These are phyloP conservation scores for Meiosimyza decipiens DNA, from an alignment of 2,888 invertebrate genomes.

Conservation along the genomic window DNA sequence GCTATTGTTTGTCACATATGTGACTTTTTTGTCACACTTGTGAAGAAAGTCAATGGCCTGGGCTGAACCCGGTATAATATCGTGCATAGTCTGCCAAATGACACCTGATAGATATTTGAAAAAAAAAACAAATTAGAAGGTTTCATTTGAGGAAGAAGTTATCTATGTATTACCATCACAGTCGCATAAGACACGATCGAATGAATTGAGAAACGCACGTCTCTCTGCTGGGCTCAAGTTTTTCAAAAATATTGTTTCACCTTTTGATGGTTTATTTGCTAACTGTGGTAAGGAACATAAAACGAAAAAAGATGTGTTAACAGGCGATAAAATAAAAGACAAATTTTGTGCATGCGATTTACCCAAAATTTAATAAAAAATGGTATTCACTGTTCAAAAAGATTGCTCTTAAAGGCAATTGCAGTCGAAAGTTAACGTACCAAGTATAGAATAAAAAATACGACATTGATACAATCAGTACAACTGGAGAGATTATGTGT, in stretches of 20 bases:
- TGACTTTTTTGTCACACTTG: slow-evolving; percentile 64
- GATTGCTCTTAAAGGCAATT: no score
- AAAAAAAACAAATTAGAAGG: neutral
- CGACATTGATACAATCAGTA: no score
- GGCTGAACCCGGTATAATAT: slow-evolving; percentile 63
- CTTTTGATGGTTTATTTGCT: no score
- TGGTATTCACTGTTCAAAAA: no score
- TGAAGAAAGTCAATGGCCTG: slow-evolving; percentile 63
- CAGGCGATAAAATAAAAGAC: no score
- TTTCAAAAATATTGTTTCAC: neutral
- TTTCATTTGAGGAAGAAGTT: neutral
- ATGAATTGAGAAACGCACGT: slow-evolving; percentile 65
- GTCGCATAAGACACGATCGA: slow-evolving; percentile 72
- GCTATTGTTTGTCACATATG: slow-evolving; percentile 68
- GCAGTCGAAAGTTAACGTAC: no score
- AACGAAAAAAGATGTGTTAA: no score
- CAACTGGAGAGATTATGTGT: no score
- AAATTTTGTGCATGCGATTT: no score
- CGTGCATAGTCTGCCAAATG: slow-evolving; percentile 64
- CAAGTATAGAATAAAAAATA: no score
- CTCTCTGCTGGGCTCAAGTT: slow-evolving; percentile 51
- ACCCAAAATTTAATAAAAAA: no score
- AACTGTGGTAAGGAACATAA: no score
- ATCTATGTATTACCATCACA: slow-evolving; percentile 69
- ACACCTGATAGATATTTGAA: slow-evolving; percentile 64